A percentile compares a stretch with the other conserved stretches of the same genome.
Conservation (phyloP, 2,113 vertebrate genomes). For the Raja brachyura region DNA sequence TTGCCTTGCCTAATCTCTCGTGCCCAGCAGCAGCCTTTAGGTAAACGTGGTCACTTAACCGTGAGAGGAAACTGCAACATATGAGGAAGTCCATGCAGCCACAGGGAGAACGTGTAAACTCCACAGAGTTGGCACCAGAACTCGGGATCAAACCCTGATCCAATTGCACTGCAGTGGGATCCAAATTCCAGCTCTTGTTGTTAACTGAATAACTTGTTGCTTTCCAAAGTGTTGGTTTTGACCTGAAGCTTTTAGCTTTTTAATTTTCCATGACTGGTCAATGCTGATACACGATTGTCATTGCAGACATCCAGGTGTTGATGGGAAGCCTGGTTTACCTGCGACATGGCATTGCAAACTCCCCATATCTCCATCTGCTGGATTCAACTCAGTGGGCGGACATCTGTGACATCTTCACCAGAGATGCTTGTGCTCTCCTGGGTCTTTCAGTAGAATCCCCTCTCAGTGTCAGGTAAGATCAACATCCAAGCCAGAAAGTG, state of each 20-base stretch:
- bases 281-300: neutral
- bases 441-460: slow-evolving; percentile 83
- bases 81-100: no score
- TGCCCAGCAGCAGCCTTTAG: no score
- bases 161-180: no score
- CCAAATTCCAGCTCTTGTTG: no score
- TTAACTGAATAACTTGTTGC: neutral
- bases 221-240: neutral
- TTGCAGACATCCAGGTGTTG: slow-evolving; percentile 79
- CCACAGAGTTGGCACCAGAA: no score
- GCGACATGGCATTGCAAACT: slow-evolving; percentile 79
- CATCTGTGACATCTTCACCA: slow-evolving; percentile 81
- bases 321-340: slow-evolving; percentile 87
- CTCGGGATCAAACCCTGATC: no score
- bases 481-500: no score
- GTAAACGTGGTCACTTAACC: no score
- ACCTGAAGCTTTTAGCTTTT: no score
- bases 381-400: slow-evolving; percentile 80
- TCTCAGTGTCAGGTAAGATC: slow-evolving; percentile 75
- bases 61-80: no score
- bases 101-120: no score
- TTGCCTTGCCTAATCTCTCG: no score
- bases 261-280: neutral
- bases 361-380: slow-evolving; percentile 73
- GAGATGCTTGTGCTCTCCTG: slow-evolving; percentile 75